Evolutionary conservation across 2,888 invertebrate species (phyloP).

Genomic region (Drosophila lacicola): DNA sequence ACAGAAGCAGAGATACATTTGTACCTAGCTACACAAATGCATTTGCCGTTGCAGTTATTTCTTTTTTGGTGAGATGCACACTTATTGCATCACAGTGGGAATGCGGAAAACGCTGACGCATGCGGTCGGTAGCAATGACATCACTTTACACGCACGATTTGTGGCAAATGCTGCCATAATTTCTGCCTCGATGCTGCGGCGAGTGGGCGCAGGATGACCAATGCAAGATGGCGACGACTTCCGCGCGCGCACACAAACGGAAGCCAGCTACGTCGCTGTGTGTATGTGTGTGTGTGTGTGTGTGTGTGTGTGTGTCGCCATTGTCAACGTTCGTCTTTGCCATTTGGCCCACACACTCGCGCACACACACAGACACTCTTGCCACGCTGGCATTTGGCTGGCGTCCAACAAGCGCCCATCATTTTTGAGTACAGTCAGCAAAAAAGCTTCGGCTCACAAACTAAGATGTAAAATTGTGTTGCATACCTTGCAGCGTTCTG

Average conservation of each 20-base stretch:
- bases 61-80: constrained; percentile 26
- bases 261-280: constrained; percentile 67
- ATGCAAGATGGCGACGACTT: constrained; percentile 79
- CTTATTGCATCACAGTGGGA: constrained; percentile 68
- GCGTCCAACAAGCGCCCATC: constrained; percentile 62
- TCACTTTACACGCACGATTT: constrained; percentile 81
- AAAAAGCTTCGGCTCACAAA: constrained; percentile 52
- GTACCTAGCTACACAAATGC: neutral
- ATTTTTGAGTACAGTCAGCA: constrained; percentile 78
- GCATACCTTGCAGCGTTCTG: constrained; percentile 54
- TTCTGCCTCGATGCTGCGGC: constrained; percentile 64
- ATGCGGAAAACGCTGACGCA: constrained; percentile 69
- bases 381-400: constrained; percentile 57
- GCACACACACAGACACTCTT: constrained; percentile 19
- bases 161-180: constrained; percentile 81
- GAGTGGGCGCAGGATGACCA: constrained; percentile 80
- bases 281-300: constrained; percentile 14
- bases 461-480: constrained; percentile 33
- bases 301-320: constrained; percentile 48
- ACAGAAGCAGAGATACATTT: constrained; percentile 9
- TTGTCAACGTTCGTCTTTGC: constrained; percentile 72
- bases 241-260: constrained; percentile 75
- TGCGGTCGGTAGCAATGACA: constrained; percentile 70
- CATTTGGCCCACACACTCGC: constrained; percentile 57
- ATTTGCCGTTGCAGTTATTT: constrained; percentile 22